phyloP scores from a whole-genome alignment of 2,888 invertebrate species.

The Eulithis prunata region DNA sequence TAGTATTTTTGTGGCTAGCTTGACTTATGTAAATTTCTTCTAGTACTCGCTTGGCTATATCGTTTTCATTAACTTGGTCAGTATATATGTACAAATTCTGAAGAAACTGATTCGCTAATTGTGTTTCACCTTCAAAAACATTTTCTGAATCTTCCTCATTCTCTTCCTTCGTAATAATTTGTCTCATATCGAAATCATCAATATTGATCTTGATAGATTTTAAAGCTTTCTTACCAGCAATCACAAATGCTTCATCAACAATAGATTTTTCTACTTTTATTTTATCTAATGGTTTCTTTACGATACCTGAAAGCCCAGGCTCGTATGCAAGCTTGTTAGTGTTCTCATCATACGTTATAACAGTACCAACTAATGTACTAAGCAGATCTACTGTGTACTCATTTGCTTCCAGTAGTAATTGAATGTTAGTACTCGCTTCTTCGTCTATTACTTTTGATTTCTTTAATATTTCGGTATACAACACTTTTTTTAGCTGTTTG shows the following conservation, averaged over 20 bases:
- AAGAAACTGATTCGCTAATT: not conserved
- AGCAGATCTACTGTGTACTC: not conserved
- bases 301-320: not conserved
- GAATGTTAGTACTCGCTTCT: not conserved
- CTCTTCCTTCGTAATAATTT: not conserved
- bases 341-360: not conserved
- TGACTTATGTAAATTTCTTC: not conserved
- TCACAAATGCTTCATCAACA: not conserved
- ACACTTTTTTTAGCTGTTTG: not conserved
- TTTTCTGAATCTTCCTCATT: not conserved
- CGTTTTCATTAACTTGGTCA: not conserved
- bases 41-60: not conserved
- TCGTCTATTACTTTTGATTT: not conserved
- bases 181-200: not conserved
- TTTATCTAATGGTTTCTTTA: not conserved
- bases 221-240: not conserved
- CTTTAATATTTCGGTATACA: not conserved
- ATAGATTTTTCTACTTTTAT: not conserved
- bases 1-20: not conserved
- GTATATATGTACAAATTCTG: not conserved
- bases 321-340: not conserved
- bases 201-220: not conserved
- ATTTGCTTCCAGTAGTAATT: not conserved
- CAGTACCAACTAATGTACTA: not conserved
- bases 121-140: not conserved